Base-by-base conservation (phyloP, 1,140 invertebrate genomes). In the Ericerus pela region DNA sequence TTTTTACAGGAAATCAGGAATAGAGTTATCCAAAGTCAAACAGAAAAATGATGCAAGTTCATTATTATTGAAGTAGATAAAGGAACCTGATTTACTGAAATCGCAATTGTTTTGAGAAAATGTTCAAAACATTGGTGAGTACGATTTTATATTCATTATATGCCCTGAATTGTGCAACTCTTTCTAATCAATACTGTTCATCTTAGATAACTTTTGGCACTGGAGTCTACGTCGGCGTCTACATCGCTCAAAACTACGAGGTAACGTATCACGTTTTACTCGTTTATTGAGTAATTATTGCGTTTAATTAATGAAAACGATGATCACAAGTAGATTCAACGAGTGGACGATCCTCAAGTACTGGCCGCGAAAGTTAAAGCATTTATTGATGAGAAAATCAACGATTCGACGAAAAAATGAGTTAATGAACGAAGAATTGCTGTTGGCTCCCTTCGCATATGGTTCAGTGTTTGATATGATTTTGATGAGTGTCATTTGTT, bases 171-270 rank as follows among this genome's bases (percentile, higher is more conserved):
- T n/a, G n/a, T n/a, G n/a, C n/a, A n/a, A n/a, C n/a, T n/a, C n/a
- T n/a, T n/a, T n/a, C n/a, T n/a, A n/a, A n/a, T n/a, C n/a, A n/a
- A n/a, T n/a, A n/a, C n/a, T n/a, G n/a, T n/a, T n/a, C n/a, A n/a
- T n/a, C n/a, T n/a, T n/a, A 89, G 85, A 61, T 87, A 55, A 80
- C 79, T 33, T 82, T 88, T 66, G 73, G 80, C 24, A 65, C 79
- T 61, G 85, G 86, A 28, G 68, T 88, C 24, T 90, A 89, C 63
- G 71, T 81, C 54, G 85, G 86, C 31, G 76, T 88, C 55, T 90
- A 88, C 64, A 64, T 86, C 56, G 76, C 76, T 57, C 85, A 88
- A 74, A 88, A 87, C 69, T 88, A 87, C 73, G 75, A 87, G 73
- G 85, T 87, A 75, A 69, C 66, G 55, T 55, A 18, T 53, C 11